Evolutionary conservation across 2,797 vertebrate genomes (phyloP).

Genomic region (Sebastes iracundus): DNA sequence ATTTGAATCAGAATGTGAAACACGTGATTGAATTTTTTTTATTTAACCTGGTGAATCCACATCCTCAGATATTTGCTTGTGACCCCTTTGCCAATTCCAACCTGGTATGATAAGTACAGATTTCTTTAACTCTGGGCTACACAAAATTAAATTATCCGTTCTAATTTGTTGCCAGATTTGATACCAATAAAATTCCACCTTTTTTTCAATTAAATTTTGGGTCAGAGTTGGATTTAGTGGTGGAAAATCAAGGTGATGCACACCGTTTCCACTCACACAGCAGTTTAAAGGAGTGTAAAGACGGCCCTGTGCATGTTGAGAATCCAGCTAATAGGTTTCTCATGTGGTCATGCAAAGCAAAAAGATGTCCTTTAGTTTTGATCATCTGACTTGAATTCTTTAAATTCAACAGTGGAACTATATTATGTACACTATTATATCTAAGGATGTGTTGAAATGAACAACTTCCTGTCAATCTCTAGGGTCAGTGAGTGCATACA

Average conservation of each 20-base stretch:
- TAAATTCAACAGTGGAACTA: neutral
- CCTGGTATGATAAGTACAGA: neutral
- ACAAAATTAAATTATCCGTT: neutral
- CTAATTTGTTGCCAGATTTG: neutral
- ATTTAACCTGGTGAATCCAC: neutral
- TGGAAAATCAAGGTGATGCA: neutral
- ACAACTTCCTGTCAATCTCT: neutral
- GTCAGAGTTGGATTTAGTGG: neutral
- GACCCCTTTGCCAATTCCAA: neutral
- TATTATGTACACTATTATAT: neutral
- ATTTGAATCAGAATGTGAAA: conserved; percentile 3
- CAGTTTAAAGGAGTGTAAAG: neutral
- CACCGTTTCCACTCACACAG: neutral
- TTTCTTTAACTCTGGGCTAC: neutral
- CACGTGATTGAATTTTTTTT: rapidly evolving
- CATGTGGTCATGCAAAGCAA: neutral
- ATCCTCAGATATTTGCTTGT: neutral
- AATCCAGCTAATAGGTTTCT: neutral
- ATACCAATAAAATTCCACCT: neutral
- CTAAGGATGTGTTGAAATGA: neutral
- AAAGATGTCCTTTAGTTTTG: neutral
- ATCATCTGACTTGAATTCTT: neutral
- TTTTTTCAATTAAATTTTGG: neutral
- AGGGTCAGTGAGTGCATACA: neutral
- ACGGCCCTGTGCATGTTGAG: neutral